phyloP scores from a whole-genome alignment of 2,797 vertebrate species.

The Chaetophractus vellerosus region DNA sequence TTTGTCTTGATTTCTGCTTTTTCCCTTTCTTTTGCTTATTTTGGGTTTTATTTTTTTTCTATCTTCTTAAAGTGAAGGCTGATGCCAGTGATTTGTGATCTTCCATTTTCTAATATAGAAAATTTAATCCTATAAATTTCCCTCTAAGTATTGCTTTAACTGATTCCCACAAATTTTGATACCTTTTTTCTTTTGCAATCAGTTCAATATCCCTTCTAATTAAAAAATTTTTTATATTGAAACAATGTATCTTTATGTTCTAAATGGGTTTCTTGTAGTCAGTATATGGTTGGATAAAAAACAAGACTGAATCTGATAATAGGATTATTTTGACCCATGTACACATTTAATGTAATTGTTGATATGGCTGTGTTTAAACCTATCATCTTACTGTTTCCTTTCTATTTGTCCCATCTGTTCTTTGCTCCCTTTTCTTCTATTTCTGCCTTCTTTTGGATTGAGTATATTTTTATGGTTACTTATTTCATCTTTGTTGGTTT shows the following conservation, averaged over 20 bases:
- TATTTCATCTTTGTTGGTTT: neutral
- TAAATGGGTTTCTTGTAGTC: slow-evolving; percentile 2
- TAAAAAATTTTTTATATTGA: neutral
- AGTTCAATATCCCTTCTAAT: neutral
- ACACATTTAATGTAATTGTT: neutral
- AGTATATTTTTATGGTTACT: neutral
- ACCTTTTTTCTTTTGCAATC: slow-evolving; percentile 19
- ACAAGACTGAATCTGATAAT: neutral
- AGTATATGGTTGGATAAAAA: neutral
- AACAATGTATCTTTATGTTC: slow-evolving; percentile 11
- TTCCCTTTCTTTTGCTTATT: neutral
- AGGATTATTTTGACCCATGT: neutral
- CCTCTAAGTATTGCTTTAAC: neutral
- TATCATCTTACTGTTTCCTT: neutral
- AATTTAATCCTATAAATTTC: neutral
- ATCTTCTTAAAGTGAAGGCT: neutral
- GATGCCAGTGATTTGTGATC: neutral
- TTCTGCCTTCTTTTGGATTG: neutral
- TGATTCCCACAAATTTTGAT: neutral
- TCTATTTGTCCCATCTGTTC: neutral
- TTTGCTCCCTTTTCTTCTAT: neutral
- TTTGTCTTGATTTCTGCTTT: neutral
- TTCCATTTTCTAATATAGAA: neutral
- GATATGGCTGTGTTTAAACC: slow-evolving; percentile 11
- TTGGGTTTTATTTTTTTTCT: neutral